Conservation (phyloP, 2,888 invertebrate species). For the Tryphoninae sp. region DNA sequence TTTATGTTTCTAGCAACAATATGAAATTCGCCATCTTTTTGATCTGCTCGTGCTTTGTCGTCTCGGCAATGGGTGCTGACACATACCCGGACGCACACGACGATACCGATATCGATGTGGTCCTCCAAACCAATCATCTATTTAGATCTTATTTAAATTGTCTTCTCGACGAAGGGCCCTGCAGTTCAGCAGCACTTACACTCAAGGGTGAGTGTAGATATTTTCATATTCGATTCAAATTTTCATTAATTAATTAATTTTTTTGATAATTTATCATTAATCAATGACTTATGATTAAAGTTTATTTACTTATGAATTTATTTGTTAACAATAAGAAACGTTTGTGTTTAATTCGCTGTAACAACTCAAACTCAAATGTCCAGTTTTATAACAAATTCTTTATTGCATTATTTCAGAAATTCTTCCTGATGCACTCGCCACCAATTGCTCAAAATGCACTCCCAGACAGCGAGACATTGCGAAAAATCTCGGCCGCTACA, state of each 20-base stretch:
- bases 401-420: conserved; percentile 55
- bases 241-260: not conserved
- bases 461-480: conserved; percentile 57
- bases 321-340: too few species aligned
- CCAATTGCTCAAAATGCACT: conserved; percentile 63
- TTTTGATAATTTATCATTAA: not conserved
- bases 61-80: conserved; percentile 28
- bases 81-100: conserved; percentile 57
- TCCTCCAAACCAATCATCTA: conserved; percentile 62
- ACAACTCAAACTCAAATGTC: not conserved
- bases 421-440: conserved; percentile 63
- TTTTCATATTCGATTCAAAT: not conserved
- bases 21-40: conserved; percentile 28
- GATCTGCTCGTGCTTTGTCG: conserved; percentile 21
- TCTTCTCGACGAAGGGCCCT: conserved; percentile 67
- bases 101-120: conserved; percentile 58
- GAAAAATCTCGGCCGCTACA: conserved; percentile 46
- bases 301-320: too few species aligned
- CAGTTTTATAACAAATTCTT: not conserved
- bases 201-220: conserved; percentile 67
- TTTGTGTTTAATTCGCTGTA: too few species aligned
- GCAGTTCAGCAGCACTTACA: conserved; percentile 64
- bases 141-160: conserved; percentile 65
- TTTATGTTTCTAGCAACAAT: conserved; percentile 2
- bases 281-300: too few species aligned